These are phyloP conservation scores for Regulus satrapa DNA, from an alignment of 2,113 vertebrate genomes.

Conservation along the genomic window DNA sequence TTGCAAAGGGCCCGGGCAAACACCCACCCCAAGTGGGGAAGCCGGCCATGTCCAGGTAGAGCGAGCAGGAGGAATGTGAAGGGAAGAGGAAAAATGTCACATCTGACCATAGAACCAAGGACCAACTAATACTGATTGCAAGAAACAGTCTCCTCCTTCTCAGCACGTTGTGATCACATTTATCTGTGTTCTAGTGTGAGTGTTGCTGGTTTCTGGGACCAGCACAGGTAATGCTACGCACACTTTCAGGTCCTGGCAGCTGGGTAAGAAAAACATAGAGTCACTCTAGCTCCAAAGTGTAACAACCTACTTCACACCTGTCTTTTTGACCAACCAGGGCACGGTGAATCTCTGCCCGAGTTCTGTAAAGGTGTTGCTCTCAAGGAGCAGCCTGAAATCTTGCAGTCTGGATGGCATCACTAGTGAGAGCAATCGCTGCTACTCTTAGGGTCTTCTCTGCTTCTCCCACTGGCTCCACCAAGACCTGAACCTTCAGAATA, in stretches of 20 bases:
- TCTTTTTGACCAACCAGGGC: not conserved
- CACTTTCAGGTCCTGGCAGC: not conserved
- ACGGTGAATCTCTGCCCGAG: not conserved
- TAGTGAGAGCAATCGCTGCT: not conserved
- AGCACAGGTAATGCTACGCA: accelerated
- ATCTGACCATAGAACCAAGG: not conserved
- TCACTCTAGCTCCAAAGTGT: not conserved
- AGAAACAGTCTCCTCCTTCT: not conserved
- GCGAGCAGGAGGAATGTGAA: not conserved
- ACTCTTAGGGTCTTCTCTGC: not conserved
- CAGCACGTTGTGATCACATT: accelerated
- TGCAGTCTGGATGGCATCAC: not conserved
- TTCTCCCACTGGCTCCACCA: not conserved
- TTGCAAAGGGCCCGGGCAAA: not conserved
- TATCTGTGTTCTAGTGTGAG: not conserved
- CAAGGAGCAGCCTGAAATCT: not conserved
- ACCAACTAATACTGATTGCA: not conserved
- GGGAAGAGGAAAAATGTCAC: constrained; percentile 16
- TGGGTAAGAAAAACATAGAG: not conserved
- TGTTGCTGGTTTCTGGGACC: not conserved
- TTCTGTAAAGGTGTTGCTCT: not conserved
- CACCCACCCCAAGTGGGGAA: not conserved
- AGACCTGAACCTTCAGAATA: not conserved
- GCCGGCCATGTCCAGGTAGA: not conserved
- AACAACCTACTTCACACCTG: not conserved